phyloP scores from a whole-genome alignment of 1,140 invertebrate species.

The Sipha flava region DNA sequence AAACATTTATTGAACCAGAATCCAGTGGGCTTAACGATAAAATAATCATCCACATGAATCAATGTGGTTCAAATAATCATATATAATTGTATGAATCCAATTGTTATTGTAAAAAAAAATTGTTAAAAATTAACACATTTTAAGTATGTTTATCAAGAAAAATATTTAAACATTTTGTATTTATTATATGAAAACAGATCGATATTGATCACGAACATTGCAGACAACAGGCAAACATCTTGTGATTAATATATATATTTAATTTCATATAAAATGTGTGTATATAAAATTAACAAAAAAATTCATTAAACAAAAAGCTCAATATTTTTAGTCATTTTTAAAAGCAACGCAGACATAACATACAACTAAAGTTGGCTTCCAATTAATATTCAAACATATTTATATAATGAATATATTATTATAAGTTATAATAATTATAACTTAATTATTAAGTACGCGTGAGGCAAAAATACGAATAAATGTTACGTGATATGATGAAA shows the following conservation, averaged over 20 bases:
- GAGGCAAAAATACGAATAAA: not conserved
- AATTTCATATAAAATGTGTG: not conserved
- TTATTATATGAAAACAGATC: not conserved
- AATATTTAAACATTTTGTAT: not conserved
- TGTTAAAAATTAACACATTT: not conserved
- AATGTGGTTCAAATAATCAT: not conserved
- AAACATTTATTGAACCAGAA: not conserved
- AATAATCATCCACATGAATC: not conserved
- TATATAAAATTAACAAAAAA: not conserved
- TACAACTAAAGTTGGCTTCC: not conserved
- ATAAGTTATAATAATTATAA: not conserved
- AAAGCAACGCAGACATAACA: not conserved
- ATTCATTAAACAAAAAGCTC: too few relatives aligned
- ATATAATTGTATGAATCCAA: not conserved
- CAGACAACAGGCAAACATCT: not conserved
- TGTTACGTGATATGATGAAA: not conserved
- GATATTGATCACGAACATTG: not conserved
- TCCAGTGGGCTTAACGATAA: conserved; percentile 8
- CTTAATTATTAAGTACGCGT: not conserved
- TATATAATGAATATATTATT: not conserved
- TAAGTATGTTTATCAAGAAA: not conserved
- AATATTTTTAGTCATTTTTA: too few relatives aligned
- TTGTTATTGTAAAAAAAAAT: not conserved
- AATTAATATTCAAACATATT: not conserved
- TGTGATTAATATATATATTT: not conserved